A percentile compares a stretch with the other conserved stretches of the same genome.
Evolutionary conservation across 2,113 vertebrate genomes (phyloP).

Genomic region (Delphinus delphis): DNA sequence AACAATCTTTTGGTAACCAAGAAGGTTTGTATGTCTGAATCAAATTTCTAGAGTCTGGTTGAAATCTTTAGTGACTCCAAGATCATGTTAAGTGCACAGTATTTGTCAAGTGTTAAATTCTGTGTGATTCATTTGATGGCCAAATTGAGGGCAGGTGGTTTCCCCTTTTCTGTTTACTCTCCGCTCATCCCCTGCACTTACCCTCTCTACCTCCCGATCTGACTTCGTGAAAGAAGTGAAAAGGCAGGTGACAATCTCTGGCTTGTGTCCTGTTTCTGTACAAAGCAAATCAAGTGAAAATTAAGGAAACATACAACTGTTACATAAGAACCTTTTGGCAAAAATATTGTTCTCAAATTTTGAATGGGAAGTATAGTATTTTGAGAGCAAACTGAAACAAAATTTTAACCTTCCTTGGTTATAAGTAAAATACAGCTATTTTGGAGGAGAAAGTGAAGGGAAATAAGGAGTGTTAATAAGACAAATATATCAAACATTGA

Average conservation of each 20-base stretch:
- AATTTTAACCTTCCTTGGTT: background rate
- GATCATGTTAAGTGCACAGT: background rate
- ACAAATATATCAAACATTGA: background rate
- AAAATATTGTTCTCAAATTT: background rate
- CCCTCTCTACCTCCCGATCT: background rate
- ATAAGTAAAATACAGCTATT: background rate
- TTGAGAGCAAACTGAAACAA: background rate
- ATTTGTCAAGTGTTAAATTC: background rate
- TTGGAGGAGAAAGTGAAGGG: background rate
- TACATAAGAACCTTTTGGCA: background rate
- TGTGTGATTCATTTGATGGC: background rate
- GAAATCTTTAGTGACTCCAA: slow-evolving; percentile 24
- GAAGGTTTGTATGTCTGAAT: background rate
- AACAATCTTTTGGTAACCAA: slow-evolving; percentile 4
- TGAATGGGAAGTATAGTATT: background rate
- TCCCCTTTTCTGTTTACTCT: background rate
- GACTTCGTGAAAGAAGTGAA: background rate
- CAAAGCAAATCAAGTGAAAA: background rate
- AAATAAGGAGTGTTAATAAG: background rate
- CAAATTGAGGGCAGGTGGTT: background rate
- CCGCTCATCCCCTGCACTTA: background rate
- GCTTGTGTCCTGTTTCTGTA: background rate
- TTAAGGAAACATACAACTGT: background rate
- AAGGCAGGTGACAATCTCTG: background rate
- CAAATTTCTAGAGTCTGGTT: background rate